A percentile compares a stretch with the other conserved stretches of the same genome.
Conservation (phyloP, 2,113 vertebrate species). For the Synodontis membranacea region DNA sequence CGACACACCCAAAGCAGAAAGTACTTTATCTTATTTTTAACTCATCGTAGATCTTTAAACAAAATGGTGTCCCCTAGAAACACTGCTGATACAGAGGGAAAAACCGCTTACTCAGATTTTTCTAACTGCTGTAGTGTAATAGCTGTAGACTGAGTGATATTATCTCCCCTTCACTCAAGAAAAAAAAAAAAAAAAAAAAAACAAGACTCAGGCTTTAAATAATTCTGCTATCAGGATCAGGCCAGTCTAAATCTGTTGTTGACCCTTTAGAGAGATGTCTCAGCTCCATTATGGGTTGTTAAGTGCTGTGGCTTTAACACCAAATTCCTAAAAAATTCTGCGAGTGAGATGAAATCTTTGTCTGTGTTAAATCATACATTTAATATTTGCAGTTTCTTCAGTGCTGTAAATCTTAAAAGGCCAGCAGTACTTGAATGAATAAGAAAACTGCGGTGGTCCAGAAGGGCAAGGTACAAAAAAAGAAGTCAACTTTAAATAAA, state of each 20-base stretch:
- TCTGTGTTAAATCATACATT: not conserved
- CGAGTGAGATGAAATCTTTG: not conserved
- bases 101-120: constrained; percentile 56
- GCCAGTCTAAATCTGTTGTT: constrained; percentile 56
- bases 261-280: constrained; percentile 55
- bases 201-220: constrained; percentile 63
- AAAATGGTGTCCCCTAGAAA: constrained; percentile 51
- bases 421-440: not conserved
- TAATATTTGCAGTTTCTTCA: not conserved
- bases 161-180: constrained; percentile 56
- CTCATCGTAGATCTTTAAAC: constrained; percentile 49
- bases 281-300: constrained; percentile 43
- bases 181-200: too few species aligned
- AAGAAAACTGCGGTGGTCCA: too few species aligned
- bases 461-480: too few species aligned
- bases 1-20: constrained; percentile 38
- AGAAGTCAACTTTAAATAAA: too few species aligned
- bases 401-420: not conserved
- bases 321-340: constrained; percentile 3
- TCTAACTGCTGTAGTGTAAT: constrained; percentile 63
- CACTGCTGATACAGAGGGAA: constrained; percentile 61
- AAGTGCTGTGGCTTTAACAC: constrained; percentile 43
- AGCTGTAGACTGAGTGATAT: constrained; percentile 57
- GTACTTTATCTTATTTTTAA: constrained; percentile 27
- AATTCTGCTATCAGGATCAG: constrained; percentile 61